Evolutionary conservation across 2,888 invertebrate species (phyloP).

Genomic region (Euphydryas editha): DNA sequence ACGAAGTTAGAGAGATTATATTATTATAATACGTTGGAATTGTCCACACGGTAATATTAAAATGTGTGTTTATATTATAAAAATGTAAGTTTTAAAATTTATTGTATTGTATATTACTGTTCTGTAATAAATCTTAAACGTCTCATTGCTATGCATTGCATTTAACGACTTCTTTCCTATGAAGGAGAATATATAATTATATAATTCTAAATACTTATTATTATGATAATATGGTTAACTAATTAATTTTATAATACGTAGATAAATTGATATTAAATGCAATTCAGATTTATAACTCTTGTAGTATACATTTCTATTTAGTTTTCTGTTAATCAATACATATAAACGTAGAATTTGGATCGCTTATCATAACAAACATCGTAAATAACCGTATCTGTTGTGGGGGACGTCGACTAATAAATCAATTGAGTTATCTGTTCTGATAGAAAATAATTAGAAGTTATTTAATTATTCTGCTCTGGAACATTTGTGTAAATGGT

Average conservation of each 20-base stretch:
- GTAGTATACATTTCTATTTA: conserved; percentile 8
- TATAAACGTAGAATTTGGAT: conserved; percentile 63
- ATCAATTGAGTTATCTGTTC: conserved; percentile 70
- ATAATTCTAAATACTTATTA: no score
- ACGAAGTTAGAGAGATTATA: conserved; percentile 43
- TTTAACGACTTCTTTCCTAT: no score
- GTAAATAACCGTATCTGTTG: conserved; percentile 70
- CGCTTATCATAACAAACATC: conserved; percentile 67
- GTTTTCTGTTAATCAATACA: conserved; percentile 51
- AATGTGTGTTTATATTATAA: conserved; percentile 7
- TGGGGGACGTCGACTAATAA: conserved; percentile 59
- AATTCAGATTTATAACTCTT: background rate
- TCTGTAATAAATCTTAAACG: no score
- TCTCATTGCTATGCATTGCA: no score
- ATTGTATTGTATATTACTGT: no score
- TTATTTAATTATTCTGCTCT: conserved; percentile 71
- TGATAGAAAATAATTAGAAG: conserved; percentile 78
- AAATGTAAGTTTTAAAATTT: no score
- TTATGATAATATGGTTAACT: no score
- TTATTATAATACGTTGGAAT: conserved; percentile 22
- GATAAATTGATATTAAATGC: no score
- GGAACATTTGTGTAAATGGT: conserved; percentile 43
- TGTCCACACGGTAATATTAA: background rate
- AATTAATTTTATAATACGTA: no score
- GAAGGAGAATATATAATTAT: no score